phyloP scores from a whole-genome alignment of 2,888 invertebrate species.

The Himalopsyche japonica region DNA sequence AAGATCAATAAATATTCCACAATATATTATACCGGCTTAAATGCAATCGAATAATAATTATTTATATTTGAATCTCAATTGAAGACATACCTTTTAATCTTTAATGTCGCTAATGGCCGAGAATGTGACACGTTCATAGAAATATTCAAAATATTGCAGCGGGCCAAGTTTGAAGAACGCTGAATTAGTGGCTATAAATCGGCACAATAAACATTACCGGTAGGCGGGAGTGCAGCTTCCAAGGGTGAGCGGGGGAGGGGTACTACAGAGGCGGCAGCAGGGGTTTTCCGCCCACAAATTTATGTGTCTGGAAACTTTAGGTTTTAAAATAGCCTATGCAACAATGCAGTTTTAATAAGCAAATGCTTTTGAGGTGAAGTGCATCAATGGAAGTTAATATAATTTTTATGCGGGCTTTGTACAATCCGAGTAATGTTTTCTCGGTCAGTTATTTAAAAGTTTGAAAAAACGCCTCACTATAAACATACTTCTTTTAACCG shows the following conservation, averaged over 20 bases:
- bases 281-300: conserved; percentile 22
- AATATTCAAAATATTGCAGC: no score
- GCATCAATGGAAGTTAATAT: neutral
- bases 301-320: conserved; percentile 38
- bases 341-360: neutral
- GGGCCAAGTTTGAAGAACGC: neutral
- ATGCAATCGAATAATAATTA: no score
- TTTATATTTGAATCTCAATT: no score
- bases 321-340: neutral
- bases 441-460: no score
- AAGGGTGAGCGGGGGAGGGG: neutral
- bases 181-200: conserved; percentile 2
- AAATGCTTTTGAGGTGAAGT: neutral
- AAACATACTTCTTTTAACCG: no score
- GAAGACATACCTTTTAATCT: no score
- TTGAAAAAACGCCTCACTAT: no score
- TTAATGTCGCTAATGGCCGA: no score
- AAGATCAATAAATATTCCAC: no score
- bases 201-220: conserved; percentile 5
- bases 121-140: no score
- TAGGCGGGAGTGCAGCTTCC: neutral
- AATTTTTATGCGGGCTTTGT: neutral
- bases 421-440: neutral
- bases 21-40: no score
- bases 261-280: neutral